Evolutionary conservation across 2,113 vertebrate species (phyloP).

Genomic region (Phyllostomus hastatus): DNA sequence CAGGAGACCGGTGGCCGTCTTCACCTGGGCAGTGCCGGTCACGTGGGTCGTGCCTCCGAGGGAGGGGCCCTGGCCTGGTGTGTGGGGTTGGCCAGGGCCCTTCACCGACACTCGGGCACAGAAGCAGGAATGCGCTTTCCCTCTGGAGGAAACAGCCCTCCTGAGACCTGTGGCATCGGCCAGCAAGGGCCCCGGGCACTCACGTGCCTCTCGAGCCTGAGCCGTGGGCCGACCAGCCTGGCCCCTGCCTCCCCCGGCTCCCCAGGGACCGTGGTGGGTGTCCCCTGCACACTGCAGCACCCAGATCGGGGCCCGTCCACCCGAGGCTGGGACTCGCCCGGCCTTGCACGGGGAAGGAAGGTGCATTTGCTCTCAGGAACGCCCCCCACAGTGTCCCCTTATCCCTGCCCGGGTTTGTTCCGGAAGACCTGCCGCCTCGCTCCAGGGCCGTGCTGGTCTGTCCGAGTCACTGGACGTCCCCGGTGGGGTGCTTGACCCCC

Average conservation of each 20-base stretch:
- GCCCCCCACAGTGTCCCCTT: fast-evolving
- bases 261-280: fast-evolving
- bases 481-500: not conserved
- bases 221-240: fast-evolving
- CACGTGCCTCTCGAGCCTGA: not conserved
- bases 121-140: not conserved
- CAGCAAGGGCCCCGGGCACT: not conserved
- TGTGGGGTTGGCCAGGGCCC: not conserved
- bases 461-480: not conserved
- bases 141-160: no score
- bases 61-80: fast-evolving
- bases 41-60: fast-evolving
- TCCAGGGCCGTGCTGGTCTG: not conserved
- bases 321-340: not conserved
- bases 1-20: no score
- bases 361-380: not conserved
- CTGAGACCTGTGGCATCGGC: not conserved
- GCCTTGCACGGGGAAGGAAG: not conserved
- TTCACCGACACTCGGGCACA: not conserved
- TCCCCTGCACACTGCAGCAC: fast-evolving
- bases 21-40: not conserved
- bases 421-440: not conserved
- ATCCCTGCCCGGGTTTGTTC: not conserved
- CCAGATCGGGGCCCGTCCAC: not conserved
- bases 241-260: not conserved